phyloP scores from a whole-genome alignment of 92 coral and sea anemone genomes.

The Virgularia gustaviana region DNA sequence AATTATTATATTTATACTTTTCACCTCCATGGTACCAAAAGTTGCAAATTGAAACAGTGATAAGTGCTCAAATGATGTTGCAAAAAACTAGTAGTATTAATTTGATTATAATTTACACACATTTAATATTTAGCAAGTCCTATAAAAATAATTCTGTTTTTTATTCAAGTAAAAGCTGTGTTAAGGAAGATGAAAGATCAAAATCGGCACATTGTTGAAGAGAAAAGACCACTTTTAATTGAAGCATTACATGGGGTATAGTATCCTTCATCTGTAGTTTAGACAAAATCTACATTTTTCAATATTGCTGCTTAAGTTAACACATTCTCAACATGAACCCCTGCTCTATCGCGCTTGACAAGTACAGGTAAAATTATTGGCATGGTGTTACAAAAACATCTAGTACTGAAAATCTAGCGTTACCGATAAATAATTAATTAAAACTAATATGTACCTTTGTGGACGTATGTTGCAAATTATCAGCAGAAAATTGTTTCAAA shows the following conservation, averaged over 20 bases:
- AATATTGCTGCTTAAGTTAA: no score
- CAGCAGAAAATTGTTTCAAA: no score
- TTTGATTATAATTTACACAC: background rate
- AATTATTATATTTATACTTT: background rate
- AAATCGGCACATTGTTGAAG: slow-evolving; percentile 73
- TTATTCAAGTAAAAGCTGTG: slow-evolving; percentile 63
- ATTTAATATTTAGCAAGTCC: background rate
- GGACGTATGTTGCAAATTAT: no score
- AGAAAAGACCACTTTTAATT: slow-evolving; percentile 72
- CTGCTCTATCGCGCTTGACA: no score
- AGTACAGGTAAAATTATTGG: no score
- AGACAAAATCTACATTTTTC: background rate
- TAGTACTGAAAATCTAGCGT: no score
- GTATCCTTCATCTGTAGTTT: background rate
- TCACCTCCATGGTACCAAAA: background rate
- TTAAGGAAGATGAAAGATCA: slow-evolving; percentile 86
- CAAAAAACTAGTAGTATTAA: background rate
- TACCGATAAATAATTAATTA: no score
- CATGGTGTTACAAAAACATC: no score
- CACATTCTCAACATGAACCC: no score
- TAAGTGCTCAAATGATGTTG: background rate
- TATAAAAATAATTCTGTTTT: background rate
- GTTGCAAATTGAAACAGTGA: background rate
- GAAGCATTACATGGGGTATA: slow-evolving; percentile 77
- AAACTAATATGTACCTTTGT: no score